These are phyloP conservation scores for Xylota segnis DNA, from an alignment of 2,888 invertebrate species.

Conservation along the genomic window DNA sequence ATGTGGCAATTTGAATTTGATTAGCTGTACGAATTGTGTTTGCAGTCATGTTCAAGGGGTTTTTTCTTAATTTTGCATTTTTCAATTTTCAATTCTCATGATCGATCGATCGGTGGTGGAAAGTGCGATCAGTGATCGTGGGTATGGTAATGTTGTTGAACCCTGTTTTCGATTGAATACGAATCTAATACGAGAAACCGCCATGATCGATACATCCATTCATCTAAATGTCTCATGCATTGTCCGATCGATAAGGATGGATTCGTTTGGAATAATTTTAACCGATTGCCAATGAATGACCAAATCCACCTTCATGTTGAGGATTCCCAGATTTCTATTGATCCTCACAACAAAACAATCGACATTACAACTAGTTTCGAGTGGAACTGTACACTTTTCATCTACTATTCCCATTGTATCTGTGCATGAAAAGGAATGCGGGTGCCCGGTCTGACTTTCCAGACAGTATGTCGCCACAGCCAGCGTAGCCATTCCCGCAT, in stretches of 20 bases:
- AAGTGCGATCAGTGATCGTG: no score
- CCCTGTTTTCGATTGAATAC: no score
- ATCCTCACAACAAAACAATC: constrained; percentile 31
- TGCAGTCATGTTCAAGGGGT: constrained; percentile 10
- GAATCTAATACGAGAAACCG: neutral
- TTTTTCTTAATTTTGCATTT: constrained; percentile 55
- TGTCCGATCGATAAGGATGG: constrained; percentile 44
- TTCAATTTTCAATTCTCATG: constrained; percentile 21
- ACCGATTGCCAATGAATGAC: constrained; percentile 74
- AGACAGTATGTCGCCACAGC: constrained; percentile 72
- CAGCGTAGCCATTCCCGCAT: constrained; percentile 60
- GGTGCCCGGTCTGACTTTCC: constrained; percentile 59
- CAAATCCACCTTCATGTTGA: constrained; percentile 64
- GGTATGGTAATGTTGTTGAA: no score
- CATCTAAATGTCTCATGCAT: constrained; percentile 43
- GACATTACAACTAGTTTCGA: constrained; percentile 50
- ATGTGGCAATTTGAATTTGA: constrained; percentile 73
- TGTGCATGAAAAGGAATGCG: constrained; percentile 40
- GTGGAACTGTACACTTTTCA: constrained; percentile 60
- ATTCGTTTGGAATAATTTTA: constrained; percentile 50
- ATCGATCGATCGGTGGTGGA: neutral
- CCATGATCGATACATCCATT: constrained; percentile 60
- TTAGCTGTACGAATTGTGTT: constrained; percentile 42
- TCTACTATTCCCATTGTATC: constrained; percentile 29
- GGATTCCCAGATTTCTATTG: constrained; percentile 44